Evolutionary conservation across 2,888 invertebrate genomes (phyloP).

Genomic region (Xiphydria camelus): DNA sequence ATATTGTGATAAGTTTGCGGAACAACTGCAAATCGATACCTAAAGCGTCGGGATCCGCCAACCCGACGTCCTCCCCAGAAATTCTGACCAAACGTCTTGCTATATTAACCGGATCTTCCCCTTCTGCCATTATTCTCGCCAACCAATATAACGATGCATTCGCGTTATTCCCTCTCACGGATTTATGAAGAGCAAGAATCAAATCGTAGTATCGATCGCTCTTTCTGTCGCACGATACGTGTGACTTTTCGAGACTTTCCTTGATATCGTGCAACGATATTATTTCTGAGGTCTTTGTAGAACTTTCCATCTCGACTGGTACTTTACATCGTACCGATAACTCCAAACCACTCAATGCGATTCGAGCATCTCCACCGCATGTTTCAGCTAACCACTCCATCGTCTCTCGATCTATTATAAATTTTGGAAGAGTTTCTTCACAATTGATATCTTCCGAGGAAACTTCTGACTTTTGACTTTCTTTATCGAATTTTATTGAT

Average conservation of each 20-base stretch:
- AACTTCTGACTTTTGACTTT: not conserved
- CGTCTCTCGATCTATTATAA: constrained; percentile 22
- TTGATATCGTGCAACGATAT: constrained; percentile 29
- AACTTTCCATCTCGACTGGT: not conserved
- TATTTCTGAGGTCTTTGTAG: constrained; percentile 41
- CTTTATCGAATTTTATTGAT: not conserved
- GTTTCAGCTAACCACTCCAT: constrained; percentile 33
- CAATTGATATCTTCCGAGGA: not conserved
- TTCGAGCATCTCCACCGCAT: constrained; percentile 36
- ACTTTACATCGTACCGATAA: constrained; percentile 24
- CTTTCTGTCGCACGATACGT: constrained; percentile 20
- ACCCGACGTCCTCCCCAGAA: constrained; percentile 36
- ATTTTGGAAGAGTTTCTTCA: too few species aligned
- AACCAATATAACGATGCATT: constrained; percentile 39
- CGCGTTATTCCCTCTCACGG: constrained; percentile 29
- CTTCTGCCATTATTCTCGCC: constrained; percentile 37
- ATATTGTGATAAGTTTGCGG: not conserved
- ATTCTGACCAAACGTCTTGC: constrained; percentile 38
- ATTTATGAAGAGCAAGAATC: constrained; percentile 37
- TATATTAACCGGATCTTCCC: constrained; percentile 40
- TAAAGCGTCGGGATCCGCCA: constrained; percentile 34
- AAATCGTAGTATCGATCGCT: constrained; percentile 31
- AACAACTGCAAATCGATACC: too few species aligned
- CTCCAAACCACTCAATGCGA: constrained; percentile 33
- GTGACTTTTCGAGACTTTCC: constrained; percentile 24